Evolutionary conservation across 1,140 invertebrate species (phyloP).

Genomic region (Euwallacea fornicatus): DNA sequence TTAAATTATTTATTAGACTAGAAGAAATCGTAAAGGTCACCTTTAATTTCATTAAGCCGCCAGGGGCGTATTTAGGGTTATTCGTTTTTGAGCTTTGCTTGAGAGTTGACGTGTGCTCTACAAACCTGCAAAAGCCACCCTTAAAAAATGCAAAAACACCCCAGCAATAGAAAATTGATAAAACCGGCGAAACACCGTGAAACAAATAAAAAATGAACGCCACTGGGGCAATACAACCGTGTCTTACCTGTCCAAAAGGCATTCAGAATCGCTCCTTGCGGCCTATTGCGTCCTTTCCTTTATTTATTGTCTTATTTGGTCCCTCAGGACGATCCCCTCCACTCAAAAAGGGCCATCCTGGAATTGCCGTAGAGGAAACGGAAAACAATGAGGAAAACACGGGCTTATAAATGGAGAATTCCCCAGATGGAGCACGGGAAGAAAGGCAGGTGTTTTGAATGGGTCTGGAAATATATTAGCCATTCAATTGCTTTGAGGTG

Average conservation of each 20-base stretch:
- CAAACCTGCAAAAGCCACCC: no score
- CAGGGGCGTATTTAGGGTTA: no score
- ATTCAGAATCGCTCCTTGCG: slow-evolving; percentile 28
- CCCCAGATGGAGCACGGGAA: slow-evolving; percentile 1
- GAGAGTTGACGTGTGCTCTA: no score
- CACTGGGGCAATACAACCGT: not conserved
- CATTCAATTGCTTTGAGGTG: not conserved
- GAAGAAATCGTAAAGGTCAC: not conserved
- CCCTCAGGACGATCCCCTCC: slow-evolving; percentile 27
- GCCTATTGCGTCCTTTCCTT: slow-evolving; percentile 48
- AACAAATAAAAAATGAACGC: no score
- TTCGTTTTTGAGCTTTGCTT: no score
- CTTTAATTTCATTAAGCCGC: not conserved
- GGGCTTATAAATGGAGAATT: slow-evolving; percentile 27
- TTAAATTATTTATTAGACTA: no score
- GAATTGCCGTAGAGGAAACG: slow-evolving; percentile 36
- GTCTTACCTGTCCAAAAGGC: slow-evolving; percentile 23
- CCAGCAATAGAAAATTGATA: no score
- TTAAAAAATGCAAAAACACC: no score
- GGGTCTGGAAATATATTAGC: slow-evolving; percentile 6
- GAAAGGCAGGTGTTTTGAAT: slow-evolving; percentile 22
- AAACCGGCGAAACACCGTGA: no score
- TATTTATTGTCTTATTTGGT: slow-evolving; percentile 50
- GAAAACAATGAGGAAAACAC: slow-evolving; percentile 28
- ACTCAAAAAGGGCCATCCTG: slow-evolving; percentile 31